Base-by-base conservation (phyloP, 2,888 invertebrate species). In the Drosophila birchii region DNA sequence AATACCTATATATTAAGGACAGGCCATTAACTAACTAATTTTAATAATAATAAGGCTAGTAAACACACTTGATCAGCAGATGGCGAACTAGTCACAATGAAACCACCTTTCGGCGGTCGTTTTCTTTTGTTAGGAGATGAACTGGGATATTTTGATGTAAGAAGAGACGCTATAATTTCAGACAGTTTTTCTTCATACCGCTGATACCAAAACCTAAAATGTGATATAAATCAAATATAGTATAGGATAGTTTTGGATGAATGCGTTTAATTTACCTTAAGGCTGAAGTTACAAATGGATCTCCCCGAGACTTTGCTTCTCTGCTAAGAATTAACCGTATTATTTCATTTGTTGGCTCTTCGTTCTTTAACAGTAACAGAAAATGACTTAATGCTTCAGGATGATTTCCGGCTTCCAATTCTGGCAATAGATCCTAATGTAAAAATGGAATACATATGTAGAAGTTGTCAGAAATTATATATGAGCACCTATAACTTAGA, bases 381-480 rank as follows among this genome's bases (percentile, higher is more conserved):
- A 99, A 96, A 75, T 97, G 96, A 39, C 98, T 97, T 34, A 98
- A 93, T 1, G 99, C 98, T 94, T 99, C 99, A 0, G 98, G 95
- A 92, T 99, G 97, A 84, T 95, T 96, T 91, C 95, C 94, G 91
- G 95, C 95, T 88, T 96, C 96, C 72, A 98, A 93, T 89, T 97
- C 97, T 20, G 95, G 94, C 82, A 95, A 93, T 76, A 95, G 93
- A 78, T 92, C 92, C 93, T 91, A n/a, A 11, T 51, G 2, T 3
- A 16, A 49, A 16, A 29, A 8, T 23, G 6, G 20, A n/a, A n/a
- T 34, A 47, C 5, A 47, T 45, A n/a, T n/a, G 11, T 29, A 7
- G 7, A 3, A 39, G 8, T 16, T 26, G 2, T 45, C 9, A 9
- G 23, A 29, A 29, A 3, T 7, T 29, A 8, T 29, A 29, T 3